phyloP scores from a whole-genome alignment of 2,113 vertebrate species.

The Ovis aries region ARS-UI_Ramb_v3.0 NC_056058.1:81264501-81265000 shows the following conservation, averaged over 20 bases:
- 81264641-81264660: background rate
- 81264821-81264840: background rate
- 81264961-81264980: background rate
- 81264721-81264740: background rate
- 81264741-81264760: background rate
- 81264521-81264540: background rate
- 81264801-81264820: background rate
- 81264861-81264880: background rate
- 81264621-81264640: background rate
- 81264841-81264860: background rate
- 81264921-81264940: background rate
- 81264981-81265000: background rate
- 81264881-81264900: background rate
- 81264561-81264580: background rate
- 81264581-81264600: background rate
- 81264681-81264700: background rate
- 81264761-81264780: background rate
- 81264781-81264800: background rate
- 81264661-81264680: background rate
- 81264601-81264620: background rate
- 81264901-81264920: background rate
- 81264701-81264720: background rate
- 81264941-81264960: rapidly evolving
- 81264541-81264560: background rate
- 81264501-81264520: background rate